phyloP scores from a whole-genome alignment of 2,113 vertebrate genomes.

The Prionailurus bengalensis region DNA sequence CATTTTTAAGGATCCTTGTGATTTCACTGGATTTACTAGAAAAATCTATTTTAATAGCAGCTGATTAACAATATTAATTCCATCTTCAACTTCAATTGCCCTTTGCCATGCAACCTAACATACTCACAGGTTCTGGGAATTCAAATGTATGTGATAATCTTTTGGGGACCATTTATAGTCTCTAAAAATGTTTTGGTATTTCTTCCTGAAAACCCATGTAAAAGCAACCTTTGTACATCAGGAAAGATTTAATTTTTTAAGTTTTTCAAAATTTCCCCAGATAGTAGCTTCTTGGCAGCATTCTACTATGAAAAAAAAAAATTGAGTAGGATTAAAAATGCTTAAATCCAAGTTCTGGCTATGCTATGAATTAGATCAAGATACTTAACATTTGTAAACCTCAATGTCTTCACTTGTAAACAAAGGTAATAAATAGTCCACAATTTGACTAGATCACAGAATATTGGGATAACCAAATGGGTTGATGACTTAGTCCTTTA shows the following conservation, averaged over 20 bases:
- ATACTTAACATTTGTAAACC: neutral
- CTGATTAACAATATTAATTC: neutral
- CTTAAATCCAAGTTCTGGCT: neutral
- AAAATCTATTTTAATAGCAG: neutral
- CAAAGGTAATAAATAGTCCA: neutral
- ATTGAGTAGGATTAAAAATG: neutral
- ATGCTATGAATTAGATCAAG: neutral
- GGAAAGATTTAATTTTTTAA: neutral
- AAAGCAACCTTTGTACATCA: neutral
- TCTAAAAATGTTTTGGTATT: neutral
- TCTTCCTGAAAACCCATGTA: neutral
- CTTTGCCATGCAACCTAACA: neutral
- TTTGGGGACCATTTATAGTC: neutral
- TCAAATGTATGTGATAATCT: neutral
- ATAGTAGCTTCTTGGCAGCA: neutral
- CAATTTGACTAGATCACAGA: neutral
- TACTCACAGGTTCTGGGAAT: neutral
- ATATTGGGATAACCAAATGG: neutral
- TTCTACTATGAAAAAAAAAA: neutral
- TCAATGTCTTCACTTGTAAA: neutral
- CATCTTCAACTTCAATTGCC: neutral
- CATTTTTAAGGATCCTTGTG: neutral
- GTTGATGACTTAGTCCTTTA: neutral
- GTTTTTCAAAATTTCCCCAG: conserved; percentile 29
- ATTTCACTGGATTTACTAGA: neutral